Evolutionary conservation across 1,140 invertebrate species (phyloP).

Genomic region (Mactra quadrangularis): DNA sequence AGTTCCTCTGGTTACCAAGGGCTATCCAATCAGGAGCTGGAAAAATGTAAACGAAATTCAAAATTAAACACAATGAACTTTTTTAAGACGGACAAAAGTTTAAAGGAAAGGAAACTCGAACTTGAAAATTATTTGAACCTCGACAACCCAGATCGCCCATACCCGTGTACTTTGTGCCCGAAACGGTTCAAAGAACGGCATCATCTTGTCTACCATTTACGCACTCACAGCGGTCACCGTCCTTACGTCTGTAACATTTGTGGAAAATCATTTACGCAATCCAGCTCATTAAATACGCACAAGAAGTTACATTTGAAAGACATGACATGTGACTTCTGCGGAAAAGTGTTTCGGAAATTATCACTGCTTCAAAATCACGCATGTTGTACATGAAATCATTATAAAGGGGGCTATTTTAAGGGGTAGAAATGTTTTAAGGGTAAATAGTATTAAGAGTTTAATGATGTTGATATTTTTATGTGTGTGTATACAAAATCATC

Average conservation of each 20-base stretch:
- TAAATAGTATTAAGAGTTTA: no score
- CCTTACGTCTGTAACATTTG: conserved; percentile 47
- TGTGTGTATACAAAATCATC: no score
- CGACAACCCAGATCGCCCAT: conserved; percentile 31
- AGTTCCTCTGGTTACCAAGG: no score
- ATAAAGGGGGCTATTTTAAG: no score
- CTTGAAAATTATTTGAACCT: conserved; percentile 41
- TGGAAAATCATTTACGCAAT: conserved; percentile 43
- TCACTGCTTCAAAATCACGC: conserved; percentile 20
- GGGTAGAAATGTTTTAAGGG: no score
- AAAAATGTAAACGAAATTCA: background rate
- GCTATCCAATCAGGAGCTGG: no score
- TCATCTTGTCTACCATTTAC: conserved; percentile 48
- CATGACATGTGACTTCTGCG: conserved; percentile 25
- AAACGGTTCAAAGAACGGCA: conserved; percentile 54
- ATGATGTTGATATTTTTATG: no score
- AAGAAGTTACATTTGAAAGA: conserved; percentile 47
- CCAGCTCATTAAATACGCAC: conserved; percentile 58
- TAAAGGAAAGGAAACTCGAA: conserved; percentile 31
- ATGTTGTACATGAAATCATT: conserved; percentile 5
- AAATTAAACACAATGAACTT: conserved; percentile 6
- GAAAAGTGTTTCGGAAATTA: conserved; percentile 30
- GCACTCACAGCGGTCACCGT: conserved; percentile 52
- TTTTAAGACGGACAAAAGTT: conserved; percentile 7
- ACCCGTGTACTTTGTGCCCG: conserved; percentile 47